Evolutionary conservation across 2,113 vertebrate genomes (phyloP).

Genomic region (Plectropomus leopardus): DNA sequence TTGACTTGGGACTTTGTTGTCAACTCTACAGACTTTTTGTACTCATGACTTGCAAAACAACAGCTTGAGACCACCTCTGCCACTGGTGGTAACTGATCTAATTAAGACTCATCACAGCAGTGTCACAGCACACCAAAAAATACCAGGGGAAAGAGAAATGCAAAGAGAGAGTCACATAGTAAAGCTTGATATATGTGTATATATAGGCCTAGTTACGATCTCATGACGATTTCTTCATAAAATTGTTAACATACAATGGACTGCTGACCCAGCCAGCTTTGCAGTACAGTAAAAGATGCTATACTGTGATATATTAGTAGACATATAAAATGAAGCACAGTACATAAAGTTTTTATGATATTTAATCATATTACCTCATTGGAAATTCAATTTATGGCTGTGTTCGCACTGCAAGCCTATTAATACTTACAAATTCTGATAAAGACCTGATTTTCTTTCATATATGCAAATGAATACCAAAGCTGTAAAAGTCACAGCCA

Average conservation of each 20-base stretch:
- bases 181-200: background rate
- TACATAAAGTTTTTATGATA: constrained; percentile 4
- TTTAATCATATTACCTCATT: background rate
- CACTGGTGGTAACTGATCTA: background rate
- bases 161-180: background rate
- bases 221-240: background rate
- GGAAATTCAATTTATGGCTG: background rate
- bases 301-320: background rate
- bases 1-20: too few species aligned
- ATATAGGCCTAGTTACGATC: background rate
- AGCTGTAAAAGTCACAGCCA: background rate
- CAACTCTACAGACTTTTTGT: too few species aligned
- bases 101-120: background rate
- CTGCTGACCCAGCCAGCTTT: background rate
- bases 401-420: background rate
- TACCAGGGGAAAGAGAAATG: background rate
- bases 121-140: background rate
- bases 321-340: background rate
- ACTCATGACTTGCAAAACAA: background rate
- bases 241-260: background rate
- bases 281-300: background rate
- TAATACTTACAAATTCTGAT: background rate
- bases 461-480: background rate
- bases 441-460: background rate
- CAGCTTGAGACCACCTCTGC: background rate